These are phyloP conservation scores for Orbicella faveolata DNA, from an alignment of 64 coral and sea anemone species.

Conservation along the genomic window DNA sequence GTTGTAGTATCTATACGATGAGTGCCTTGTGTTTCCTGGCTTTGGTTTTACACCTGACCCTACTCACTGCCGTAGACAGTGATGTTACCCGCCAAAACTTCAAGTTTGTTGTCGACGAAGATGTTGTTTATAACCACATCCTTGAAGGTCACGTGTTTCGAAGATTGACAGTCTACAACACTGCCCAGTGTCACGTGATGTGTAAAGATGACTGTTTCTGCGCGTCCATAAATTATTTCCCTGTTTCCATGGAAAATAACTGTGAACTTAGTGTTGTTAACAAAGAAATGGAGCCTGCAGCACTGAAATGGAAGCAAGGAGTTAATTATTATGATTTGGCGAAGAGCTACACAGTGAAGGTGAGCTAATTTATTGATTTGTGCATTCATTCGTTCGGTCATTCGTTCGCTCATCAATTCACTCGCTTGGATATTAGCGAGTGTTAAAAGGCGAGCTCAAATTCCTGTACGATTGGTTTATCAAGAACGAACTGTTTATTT, in stretches of 20 bases:
- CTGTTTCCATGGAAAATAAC: not conserved
- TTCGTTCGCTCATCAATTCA: no score
- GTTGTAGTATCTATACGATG: not conserved
- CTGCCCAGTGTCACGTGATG: not conserved
- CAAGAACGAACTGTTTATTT: not conserved
- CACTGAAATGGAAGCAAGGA: not conserved
- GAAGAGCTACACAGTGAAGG: not conserved
- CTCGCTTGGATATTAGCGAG: no score
- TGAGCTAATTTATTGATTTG: not conserved
- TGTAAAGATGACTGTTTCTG: not conserved
- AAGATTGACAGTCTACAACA: not conserved
- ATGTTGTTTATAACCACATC: not conserved
- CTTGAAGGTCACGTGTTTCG: not conserved
- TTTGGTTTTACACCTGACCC: not conserved
- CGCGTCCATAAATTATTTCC: not conserved
- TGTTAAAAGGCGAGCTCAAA: no score
- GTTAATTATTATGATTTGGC: not conserved
- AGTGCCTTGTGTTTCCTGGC: not conserved
- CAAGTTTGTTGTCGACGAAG: not conserved
- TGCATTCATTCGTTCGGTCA: no score
- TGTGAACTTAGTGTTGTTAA: not conserved
- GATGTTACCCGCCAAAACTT: not conserved
- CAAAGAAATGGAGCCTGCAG: not conserved
- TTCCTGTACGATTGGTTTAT: not conserved
- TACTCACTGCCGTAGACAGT: not conserved